Base-by-base conservation (phyloP, 2,113 vertebrate species). In the Larimichthys crocea region DNA sequence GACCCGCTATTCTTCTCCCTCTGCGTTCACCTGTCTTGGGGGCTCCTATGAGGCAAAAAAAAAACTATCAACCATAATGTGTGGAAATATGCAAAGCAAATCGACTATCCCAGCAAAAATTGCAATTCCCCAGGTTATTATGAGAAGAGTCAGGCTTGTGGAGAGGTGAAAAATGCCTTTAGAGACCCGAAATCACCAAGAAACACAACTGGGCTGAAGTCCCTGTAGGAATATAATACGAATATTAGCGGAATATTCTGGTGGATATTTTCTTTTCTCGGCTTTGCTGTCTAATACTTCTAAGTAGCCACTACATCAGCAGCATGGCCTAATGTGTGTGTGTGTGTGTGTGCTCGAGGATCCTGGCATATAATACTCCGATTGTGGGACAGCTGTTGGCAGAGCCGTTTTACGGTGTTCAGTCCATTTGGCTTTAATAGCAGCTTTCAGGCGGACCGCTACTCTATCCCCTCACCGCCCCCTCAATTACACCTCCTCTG, bases 401-500 rank as follows among this genome's bases (percentile, higher is more conserved):
- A 93, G 85, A 85, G 89, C 76, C 88, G 90, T 90, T 95, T 93
- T 93, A 94, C 88, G 88, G 92, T 90, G 86, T 88, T 93, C 90
- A 91, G 86, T 91, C 92, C 92, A 92, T 95, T 93, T 93, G 89
- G 92, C 91, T 94, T 94, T 94, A 95, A 95, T 93, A 92, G 94
- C 90, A 89, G 92, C 92, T 94, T 93, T 94, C 89, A 94, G 92
- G 89, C 90, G 85, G 87, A 90, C 87, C 88, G 89, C 91, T 91
- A 89, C 94, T 94, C 91, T 91, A 83, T 88, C 92, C 92, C 92
- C 91, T 88, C 91, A 79, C 92, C 92, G 91, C 94, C 92, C 92
- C 94, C 91, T 94, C 94, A 94, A 94, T 94, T 94, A 94, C 92
- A 93, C 92, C 94, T 92, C 92, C 89, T 92, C 92, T 93, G 93